These are phyloP conservation scores for Zaprionus kolodkinae DNA, from an alignment of 1,140 invertebrate species.

Conservation along the genomic window DNA sequence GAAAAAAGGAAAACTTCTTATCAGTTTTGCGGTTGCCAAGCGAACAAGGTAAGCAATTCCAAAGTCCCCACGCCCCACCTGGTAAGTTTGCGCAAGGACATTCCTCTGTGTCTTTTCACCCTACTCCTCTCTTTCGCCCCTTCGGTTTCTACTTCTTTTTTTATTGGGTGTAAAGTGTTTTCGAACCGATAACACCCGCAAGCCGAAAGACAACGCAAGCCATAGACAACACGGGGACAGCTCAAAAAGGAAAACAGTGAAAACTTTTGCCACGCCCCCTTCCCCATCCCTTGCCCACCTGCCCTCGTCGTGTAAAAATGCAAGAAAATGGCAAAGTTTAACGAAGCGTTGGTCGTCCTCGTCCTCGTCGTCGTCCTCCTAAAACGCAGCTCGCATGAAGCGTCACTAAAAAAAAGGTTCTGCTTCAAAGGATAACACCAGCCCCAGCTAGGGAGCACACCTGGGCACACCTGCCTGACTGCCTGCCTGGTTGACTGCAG, in stretches of 20 bases:
- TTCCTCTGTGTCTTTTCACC: neutral
- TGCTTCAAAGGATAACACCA: slow-evolving; percentile 56
- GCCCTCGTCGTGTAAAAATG: slow-evolving; percentile 52
- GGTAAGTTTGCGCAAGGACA: slow-evolving; percentile 45
- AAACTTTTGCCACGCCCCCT: slow-evolving; percentile 26
- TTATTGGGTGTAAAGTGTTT: slow-evolving; percentile 74
- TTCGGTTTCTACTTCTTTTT: slow-evolving; percentile 16
- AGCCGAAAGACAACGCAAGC: slow-evolving; percentile 19
- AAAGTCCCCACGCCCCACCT: neutral
- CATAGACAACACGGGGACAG: slow-evolving; percentile 56
- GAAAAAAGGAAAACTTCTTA: slow-evolving; percentile 45
- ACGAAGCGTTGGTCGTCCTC: slow-evolving; percentile 42
- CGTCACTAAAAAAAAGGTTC: slow-evolving; percentile 60
- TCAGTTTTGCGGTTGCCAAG: slow-evolving; percentile 59
- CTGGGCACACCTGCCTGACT: neutral
- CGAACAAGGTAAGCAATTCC: slow-evolving; percentile 48
- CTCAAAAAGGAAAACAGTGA: slow-evolving; percentile 39
- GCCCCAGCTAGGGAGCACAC: slow-evolving; percentile 16
- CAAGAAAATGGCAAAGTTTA: slow-evolving; percentile 62
- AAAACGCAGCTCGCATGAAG: slow-evolving; percentile 58
- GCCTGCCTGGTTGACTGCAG: slow-evolving; percentile 8
- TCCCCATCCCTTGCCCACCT: slow-evolving; percentile 7
- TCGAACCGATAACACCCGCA: slow-evolving; percentile 57
- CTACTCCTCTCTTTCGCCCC: neutral
- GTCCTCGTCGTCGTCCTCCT: no score